Conservation (phyloP, 2,888 invertebrate genomes). For the Thymelicus lineola region DNA sequence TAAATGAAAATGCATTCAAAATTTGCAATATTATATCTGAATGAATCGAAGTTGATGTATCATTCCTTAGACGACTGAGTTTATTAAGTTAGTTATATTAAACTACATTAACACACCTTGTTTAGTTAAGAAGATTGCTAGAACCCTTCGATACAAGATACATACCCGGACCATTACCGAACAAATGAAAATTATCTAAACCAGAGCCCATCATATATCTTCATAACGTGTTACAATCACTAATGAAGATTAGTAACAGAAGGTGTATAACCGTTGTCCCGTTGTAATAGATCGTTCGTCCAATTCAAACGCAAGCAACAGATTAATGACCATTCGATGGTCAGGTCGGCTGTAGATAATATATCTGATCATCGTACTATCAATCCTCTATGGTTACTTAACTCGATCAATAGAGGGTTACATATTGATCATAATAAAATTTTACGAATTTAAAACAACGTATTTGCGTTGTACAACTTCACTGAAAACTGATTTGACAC, state of each 20-base stretch:
- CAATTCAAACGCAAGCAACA: conserved; percentile 72
- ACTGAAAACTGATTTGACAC: too few relatives aligned
- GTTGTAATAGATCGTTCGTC: conserved; percentile 72
- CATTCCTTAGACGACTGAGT: too few relatives aligned
- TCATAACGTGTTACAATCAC: conserved; percentile 29
- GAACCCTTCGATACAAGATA: neutral
- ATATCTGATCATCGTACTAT: conserved; percentile 77
- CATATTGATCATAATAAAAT: neutral
- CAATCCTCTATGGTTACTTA: conserved; percentile 78
- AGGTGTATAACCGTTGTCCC: conserved; percentile 35
- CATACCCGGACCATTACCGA: conserved; percentile 1
- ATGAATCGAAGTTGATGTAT: too few relatives aligned
- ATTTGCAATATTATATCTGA: too few relatives aligned
- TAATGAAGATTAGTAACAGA: conserved; percentile 38
- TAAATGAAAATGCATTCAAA: too few relatives aligned
- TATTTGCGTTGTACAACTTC: too few relatives aligned
- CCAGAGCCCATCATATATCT: conserved; percentile 33
- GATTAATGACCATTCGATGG: conserved; percentile 78
- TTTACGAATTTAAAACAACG: too few relatives aligned
- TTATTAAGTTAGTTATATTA: too few relatives aligned
- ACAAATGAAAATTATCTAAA: conserved; percentile 29
- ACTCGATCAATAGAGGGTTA: conserved; percentile 70
- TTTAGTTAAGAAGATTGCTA: neutral
- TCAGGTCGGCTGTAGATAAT: conserved; percentile 77
- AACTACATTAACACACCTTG: too few relatives aligned